These are phyloP conservation scores for Euura lappo DNA, from an alignment of 1,140 invertebrate genomes.

Conservation along the genomic window DNA sequence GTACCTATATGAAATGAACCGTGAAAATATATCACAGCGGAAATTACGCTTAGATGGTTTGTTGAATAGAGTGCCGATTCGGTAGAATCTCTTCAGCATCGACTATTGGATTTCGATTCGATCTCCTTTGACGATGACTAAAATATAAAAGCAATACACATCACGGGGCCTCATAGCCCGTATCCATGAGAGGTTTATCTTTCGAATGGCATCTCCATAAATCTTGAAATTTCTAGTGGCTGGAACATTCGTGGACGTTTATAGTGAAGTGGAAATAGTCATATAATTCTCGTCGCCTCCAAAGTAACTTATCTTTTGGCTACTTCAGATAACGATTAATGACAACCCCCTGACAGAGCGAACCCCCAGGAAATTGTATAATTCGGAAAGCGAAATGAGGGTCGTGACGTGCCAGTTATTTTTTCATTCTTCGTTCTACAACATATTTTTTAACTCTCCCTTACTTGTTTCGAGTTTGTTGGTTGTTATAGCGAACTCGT, in stretches of 20 bases:
- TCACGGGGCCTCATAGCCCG: background rate
- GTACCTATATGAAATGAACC: too few relatives aligned
- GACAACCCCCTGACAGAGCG: too few relatives aligned
- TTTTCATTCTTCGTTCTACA: too few relatives aligned
- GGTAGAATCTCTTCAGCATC: too few relatives aligned
- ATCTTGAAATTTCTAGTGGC: background rate
- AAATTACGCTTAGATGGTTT: too few relatives aligned
- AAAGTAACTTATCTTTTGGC: background rate
- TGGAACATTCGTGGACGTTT: background rate
- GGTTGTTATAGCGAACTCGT: background rate
- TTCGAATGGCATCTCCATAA: background rate
- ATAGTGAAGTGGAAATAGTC: background rate
- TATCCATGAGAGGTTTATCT: background rate
- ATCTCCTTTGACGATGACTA: background rate
- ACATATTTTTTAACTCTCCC: too few relatives aligned
- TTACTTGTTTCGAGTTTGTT: background rate
- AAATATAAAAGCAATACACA: constrained; percentile 5
- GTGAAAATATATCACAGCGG: too few relatives aligned
- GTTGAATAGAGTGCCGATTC: too few relatives aligned
- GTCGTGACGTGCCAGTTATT: too few relatives aligned
- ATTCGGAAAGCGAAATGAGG: too few relatives aligned
- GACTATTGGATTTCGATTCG: background rate
- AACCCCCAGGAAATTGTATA: too few relatives aligned
- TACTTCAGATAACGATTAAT: background rate
- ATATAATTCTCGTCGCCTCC: background rate